Conservation (phyloP, 64 coral and sea anemone genomes). For the Montipora capricornis region DNA sequence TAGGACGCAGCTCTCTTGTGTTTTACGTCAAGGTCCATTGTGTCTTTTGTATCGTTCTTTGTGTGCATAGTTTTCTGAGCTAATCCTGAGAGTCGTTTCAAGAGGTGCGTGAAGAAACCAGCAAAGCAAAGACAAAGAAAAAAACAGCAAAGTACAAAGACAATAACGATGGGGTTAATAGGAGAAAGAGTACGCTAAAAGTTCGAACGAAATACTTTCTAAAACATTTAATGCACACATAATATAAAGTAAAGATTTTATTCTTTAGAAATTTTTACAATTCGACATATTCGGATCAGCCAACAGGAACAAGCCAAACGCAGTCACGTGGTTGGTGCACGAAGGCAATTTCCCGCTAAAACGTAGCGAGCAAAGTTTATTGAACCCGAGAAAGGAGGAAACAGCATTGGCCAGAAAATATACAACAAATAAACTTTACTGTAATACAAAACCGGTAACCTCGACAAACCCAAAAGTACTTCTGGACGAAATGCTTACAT, state of each 20-base stretch:
- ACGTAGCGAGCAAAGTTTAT: background rate
- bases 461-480: background rate
- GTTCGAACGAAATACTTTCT: background rate
- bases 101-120: no score
- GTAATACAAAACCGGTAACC: background rate
- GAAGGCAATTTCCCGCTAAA: background rate
- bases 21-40: no score
- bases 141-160: no score
- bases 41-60: no score
- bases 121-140: no score
- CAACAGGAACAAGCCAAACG: background rate
- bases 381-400: background rate
- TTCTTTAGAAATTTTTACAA: slow-evolving; percentile 36
- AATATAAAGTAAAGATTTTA: slow-evolving; percentile 2
- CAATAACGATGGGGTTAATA: no score
- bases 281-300: background rate
- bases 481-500: slow-evolving; percentile 20
- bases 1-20: no score
- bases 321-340: background rate
- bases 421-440: background rate
- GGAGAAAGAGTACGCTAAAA: no score
- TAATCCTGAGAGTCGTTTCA: no score
- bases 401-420: background rate
- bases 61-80: no score
- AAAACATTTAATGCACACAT: background rate